Conservation (phyloP, 2,113 vertebrate species). For the Limanda limanda region DNA sequence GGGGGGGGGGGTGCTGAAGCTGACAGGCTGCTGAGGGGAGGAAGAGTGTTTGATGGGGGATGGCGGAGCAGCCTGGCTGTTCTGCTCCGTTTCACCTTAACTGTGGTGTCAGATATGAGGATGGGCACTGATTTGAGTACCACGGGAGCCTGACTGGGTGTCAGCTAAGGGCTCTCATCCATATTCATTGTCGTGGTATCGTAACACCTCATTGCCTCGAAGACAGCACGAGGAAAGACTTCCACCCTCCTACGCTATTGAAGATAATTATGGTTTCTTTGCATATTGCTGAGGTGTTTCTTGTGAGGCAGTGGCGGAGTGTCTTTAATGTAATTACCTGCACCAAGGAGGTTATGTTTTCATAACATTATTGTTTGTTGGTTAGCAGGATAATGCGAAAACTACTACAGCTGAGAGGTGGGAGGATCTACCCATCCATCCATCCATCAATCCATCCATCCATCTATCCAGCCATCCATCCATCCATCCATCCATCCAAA, state of each 20-base stretch:
- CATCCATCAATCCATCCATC: too few species aligned
- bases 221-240: background rate
- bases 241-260: background rate
- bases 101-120: conserved; percentile 49
- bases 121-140: conserved; percentile 49
- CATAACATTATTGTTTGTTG: too few species aligned
- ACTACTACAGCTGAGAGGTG: too few species aligned
- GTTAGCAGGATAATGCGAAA: too few species aligned
- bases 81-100: conserved; percentile 66
- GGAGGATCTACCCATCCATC: too few species aligned
- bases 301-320: background rate
- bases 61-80: conserved; percentile 42
- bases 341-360: too few species aligned
- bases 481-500: too few species aligned
- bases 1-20: too few species aligned
- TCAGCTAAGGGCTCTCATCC: conserved; percentile 45
- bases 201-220: conserved; percentile 27
- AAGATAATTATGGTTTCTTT: background rate
- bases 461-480: too few species aligned
- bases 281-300: background rate
- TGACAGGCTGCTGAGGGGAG: too few species aligned
- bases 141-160: conserved; percentile 40
- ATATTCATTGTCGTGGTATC: conserved; percentile 54
- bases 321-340: too few species aligned
- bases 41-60: conserved; percentile 25